These are phyloP conservation scores for Prionailurus viverrinus DNA, from an alignment of 2,113 vertebrate species.

Conservation along the genomic window DNA sequence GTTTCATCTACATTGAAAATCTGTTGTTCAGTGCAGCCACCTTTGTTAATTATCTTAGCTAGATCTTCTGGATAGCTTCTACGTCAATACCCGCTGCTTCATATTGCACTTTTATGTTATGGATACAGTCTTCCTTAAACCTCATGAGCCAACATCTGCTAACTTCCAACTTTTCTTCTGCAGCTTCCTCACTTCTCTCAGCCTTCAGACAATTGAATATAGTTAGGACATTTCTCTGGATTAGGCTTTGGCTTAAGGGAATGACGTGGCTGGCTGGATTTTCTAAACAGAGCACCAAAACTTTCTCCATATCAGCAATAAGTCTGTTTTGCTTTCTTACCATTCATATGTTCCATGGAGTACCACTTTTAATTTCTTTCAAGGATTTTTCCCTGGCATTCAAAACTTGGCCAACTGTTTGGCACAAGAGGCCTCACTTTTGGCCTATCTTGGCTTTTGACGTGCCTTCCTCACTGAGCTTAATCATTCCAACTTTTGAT, in stretches of 20 bases:
- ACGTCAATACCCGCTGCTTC: not conserved
- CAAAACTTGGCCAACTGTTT: not conserved
- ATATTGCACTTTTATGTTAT: not conserved
- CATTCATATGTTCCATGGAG: not conserved
- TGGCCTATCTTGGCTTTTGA: not conserved
- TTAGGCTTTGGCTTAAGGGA: not conserved
- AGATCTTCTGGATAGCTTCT: not conserved
- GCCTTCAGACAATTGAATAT: not conserved
- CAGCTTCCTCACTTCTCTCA: not conserved
- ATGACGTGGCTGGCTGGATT: not conserved
- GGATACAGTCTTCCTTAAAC: not conserved
- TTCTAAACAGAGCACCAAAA: not conserved
- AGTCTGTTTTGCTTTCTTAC: not conserved
- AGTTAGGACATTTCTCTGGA: not conserved
- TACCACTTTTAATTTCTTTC: not conserved
- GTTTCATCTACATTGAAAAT: not conserved
- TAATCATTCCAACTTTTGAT: not conserved
- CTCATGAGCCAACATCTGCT: not conserved
- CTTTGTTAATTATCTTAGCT: not conserved
- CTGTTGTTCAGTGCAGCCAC: not conserved
- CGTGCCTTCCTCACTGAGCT: not conserved
- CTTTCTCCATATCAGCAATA: not conserved
- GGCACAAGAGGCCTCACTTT: not conserved
- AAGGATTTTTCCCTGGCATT: not conserved
- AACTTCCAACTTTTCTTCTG: not conserved